Evolutionary conservation across 1,140 invertebrate genomes (phyloP).

Genomic region (Ctenoplectra terminalis): DNA sequence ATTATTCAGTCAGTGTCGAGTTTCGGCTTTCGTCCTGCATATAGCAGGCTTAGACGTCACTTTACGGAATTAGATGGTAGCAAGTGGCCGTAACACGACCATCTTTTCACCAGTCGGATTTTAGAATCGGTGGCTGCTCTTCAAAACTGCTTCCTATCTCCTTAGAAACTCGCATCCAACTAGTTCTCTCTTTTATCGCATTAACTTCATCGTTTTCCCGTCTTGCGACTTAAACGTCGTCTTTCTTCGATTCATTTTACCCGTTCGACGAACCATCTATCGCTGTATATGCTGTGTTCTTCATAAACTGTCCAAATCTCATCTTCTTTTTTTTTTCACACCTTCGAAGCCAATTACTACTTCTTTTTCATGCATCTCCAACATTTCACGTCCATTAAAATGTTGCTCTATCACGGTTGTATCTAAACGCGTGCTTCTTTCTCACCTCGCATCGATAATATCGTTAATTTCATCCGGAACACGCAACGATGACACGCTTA

Average conservation of each 20-base stretch:
- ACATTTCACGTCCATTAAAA: neutral
- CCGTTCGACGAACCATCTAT: no score
- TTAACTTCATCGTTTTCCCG: constrained; percentile 13
- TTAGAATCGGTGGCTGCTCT: constrained; percentile 27
- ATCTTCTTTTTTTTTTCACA: no score
- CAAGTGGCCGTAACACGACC: constrained; percentile 55
- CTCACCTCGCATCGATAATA: constrained; percentile 24
- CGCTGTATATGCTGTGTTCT: no score
- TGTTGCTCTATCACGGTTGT: neutral
- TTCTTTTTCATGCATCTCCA: no score
- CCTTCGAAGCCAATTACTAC: no score
- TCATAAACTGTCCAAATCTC: neutral
- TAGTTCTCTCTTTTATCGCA: constrained; percentile 35
- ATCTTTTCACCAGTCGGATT: constrained; percentile 40
- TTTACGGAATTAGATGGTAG: constrained; percentile 78
- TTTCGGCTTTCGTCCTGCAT: constrained; percentile 76
- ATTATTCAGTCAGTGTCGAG: constrained; percentile 71
- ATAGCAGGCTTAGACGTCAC: constrained; percentile 79
- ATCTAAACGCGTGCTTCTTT: constrained; percentile 24
- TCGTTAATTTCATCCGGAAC: constrained; percentile 33
- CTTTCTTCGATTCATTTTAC: neutral
- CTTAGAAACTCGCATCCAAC: constrained; percentile 43
- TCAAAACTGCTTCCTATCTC: constrained; percentile 50
- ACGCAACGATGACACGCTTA: constrained; percentile 55
- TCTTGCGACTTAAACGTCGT: neutral